Evolutionary conservation across 2,888 invertebrate species (phyloP).

Genomic region (Copidosoma aretas): DNA sequence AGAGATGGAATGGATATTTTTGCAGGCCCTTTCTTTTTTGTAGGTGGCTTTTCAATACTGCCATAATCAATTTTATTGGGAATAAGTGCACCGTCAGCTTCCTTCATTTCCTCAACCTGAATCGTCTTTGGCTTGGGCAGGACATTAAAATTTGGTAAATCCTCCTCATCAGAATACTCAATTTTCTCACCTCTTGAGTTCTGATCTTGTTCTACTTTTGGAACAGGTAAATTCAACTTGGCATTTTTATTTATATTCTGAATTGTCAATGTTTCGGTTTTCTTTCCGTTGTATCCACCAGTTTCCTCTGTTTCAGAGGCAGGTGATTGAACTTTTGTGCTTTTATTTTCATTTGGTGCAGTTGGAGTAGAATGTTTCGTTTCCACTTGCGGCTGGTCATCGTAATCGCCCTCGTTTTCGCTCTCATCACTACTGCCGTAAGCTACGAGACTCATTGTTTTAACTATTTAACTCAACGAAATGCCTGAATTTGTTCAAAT

Average conservation of each 20-base stretch:
- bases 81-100: conserved; percentile 68
- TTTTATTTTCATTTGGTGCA: conserved; percentile 15
- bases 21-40: conserved; percentile 64
- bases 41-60: conserved; percentile 44
- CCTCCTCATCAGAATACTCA: conserved; percentile 4
- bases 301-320: not conserved
- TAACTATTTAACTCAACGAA: no score
- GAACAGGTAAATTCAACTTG: conserved; percentile 22
- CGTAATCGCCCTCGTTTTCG: conserved; percentile 51
- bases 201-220: conserved; percentile 20
- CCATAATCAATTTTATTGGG: conserved; percentile 51
- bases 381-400: conserved; percentile 9
- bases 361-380: conserved; percentile 1
- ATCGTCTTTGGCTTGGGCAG: conserved; percentile 65
- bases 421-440: conserved; percentile 58
- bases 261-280: not conserved
- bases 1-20: conserved; percentile 75
- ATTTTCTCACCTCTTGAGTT: conserved; percentile 9
- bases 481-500: no score
- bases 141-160: conserved; percentile 47
- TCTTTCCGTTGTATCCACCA: not conserved
- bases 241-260: not conserved
- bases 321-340: not conserved
- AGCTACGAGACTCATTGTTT: conserved; percentile 52
- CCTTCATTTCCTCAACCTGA: conserved; percentile 54